phyloP scores from a whole-genome alignment of 1,140 invertebrate genomes.

The Uloborus diversus region DNA sequence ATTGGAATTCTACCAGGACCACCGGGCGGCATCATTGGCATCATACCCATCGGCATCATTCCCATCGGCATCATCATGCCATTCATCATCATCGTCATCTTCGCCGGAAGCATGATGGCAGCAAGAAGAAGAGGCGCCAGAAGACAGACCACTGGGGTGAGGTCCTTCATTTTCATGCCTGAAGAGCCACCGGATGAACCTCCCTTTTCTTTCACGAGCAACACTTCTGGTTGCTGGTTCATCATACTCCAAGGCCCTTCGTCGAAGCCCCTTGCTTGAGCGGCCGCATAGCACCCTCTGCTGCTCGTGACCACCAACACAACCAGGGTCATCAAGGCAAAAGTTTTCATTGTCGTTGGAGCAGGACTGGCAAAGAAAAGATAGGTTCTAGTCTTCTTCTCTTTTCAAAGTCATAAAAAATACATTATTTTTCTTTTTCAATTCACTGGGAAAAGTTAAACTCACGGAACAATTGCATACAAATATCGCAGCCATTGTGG shows the following conservation, averaged over 20 bases:
- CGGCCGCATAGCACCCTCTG: not conserved
- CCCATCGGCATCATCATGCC: slow-evolving; percentile 10
- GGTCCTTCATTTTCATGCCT: slow-evolving; percentile 43
- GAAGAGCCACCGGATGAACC: not conserved
- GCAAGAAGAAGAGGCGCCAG: slow-evolving; percentile 32
- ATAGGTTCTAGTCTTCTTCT: slow-evolving; percentile 9
- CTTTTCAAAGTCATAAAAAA: not conserved
- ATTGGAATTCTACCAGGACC: no score
- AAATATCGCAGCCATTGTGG: no score
- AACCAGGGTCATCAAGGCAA: not conserved
- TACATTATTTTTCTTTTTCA: not conserved
- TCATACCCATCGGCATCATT: not conserved
- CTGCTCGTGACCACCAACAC: not conserved
- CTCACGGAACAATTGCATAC: not conserved
- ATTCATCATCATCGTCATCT: slow-evolving; percentile 54
- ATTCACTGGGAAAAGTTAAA: not conserved
- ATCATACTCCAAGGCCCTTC: slow-evolving; percentile 36
- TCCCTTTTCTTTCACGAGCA: slow-evolving; percentile 48
- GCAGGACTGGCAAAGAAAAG: slow-evolving; percentile 34
- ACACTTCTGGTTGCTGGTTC: slow-evolving; percentile 28
- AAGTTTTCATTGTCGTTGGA: not conserved
- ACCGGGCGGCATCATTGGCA: not conserved
- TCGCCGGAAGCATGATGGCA: slow-evolving; percentile 39
- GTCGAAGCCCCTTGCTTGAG: slow-evolving; percentile 8
- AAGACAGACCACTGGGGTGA: slow-evolving; percentile 37